These are phyloP conservation scores for Myotis brandtii DNA, from an alignment of 2,113 vertebrate genomes.

Conservation along the genomic window DNA sequence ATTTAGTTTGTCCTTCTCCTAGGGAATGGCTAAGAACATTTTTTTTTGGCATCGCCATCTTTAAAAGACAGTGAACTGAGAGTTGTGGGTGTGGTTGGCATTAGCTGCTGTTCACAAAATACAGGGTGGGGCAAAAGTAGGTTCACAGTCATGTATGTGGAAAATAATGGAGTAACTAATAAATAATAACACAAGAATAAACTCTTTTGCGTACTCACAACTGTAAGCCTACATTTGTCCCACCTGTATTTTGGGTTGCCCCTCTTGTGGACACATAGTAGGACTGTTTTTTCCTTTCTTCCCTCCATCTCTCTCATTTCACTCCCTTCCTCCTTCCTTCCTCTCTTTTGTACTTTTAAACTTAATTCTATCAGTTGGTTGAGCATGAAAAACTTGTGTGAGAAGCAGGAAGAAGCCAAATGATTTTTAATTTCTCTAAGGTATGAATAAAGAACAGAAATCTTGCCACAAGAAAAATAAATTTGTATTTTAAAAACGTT, in stretches of 20 bases:
- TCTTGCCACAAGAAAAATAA: conserved; percentile 55
- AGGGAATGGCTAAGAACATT: neutral
- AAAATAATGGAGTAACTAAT: neutral
- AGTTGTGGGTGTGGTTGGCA: neutral
- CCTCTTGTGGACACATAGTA: neutral
- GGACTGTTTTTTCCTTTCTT: neutral
- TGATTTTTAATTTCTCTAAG: conserved; percentile 66
- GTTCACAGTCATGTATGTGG: neutral
- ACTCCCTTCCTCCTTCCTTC: neutral
- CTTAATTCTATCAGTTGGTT: neutral
- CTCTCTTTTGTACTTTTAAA: neutral
- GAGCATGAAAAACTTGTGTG: conserved; percentile 4
- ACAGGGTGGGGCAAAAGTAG: neutral
- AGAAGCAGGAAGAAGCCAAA: conserved; percentile 40
- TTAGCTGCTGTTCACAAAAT: neutral
- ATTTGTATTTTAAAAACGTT: conserved; percentile 68
- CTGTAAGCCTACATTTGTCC: neutral
- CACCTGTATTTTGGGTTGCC: neutral
- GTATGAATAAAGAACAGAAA: conserved; percentile 63
- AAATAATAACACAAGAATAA: neutral
- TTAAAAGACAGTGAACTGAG: neutral
- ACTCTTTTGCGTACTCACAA: neutral
- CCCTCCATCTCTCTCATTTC: neutral
- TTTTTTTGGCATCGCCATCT: neutral
- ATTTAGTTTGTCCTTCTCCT: neutral